Evolutionary conservation across 2,797 vertebrate genomes (phyloP), one percentile per base, ranked within the genome.

Genomic region (Syngnathus acus): DNA sequence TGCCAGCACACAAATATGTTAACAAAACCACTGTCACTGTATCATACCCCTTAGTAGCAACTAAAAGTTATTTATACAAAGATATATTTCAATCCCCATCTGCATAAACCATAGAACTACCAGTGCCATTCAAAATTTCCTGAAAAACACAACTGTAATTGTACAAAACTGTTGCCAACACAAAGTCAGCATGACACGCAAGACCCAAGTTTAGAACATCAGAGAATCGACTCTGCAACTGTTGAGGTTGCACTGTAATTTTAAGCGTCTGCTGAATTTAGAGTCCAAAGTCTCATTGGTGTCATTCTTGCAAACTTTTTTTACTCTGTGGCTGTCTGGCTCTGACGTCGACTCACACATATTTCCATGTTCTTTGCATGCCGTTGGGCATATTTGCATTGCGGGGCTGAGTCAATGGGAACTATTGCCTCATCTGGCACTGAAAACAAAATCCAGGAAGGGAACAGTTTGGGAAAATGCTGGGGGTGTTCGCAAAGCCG

Each of bases 381-480:
- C 72, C 81, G 78, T 75, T 79, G 70, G 77, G 69, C 65, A 70
- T 80, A 88, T 91, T 89, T 89, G 86, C 87, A 89, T 91, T 72
- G 75, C 77, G 76, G 67, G 76, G 74, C 74, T 81, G 79, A 87
- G 82, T 87, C 85, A 89, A 81, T 86, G 83, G 88, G 84, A 89
- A 83, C 81, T 65, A 86, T 74, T 84, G 81, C 76, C 83, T 88
- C 82, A 84, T 81, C 79, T 65, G 16, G 72, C 7, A 68, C 81
- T 84, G 79, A 86, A 84, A 84, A 80, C 79, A 83, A 80, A 80
- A 84, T 86, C 78, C 78, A 83, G 79, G 81, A 83, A 84, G 81
- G 74, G 68, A 78, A 82, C 75, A 75, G 79, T 68, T 88, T 83
- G 82, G 82, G 82, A 84, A 83, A 82, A 84, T 74, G 66, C 83